These are phyloP conservation scores for Drosophila antonietae DNA, from an alignment of 2,888 invertebrate species.

Conservation along the genomic window DNA sequence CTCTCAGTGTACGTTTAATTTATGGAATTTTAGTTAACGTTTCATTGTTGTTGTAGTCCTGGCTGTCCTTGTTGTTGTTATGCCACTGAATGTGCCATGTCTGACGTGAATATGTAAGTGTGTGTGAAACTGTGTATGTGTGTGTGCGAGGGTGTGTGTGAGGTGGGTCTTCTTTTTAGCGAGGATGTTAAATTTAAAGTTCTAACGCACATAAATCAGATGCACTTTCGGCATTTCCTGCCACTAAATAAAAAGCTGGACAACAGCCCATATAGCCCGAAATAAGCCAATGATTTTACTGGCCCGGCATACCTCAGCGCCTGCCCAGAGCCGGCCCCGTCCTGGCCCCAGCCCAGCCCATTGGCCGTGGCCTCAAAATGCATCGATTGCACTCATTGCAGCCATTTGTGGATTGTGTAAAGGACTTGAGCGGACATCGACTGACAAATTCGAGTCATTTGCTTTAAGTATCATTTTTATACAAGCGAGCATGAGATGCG, in stretches of 20 bases:
- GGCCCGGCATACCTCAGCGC: constrained; percentile 23
- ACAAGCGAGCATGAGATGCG: constrained; percentile 45
- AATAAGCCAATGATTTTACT: constrained; percentile 61
- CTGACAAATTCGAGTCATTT: constrained; percentile 71
- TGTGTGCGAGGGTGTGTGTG: background rate
- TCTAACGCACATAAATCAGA: constrained; percentile 79
- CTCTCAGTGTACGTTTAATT: constrained; percentile 75
- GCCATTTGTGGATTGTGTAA: constrained; percentile 52
- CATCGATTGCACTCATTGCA: constrained; percentile 66
- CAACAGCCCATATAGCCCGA: constrained; percentile 37
- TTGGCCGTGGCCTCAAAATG: constrained; percentile 37
- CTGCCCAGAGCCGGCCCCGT: background rate
- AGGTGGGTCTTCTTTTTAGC: constrained; percentile 7
- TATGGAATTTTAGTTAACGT: constrained; percentile 81
- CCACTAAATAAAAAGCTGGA: constrained; percentile 29
- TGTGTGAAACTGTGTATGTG: constrained; percentile 17
- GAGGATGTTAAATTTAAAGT: constrained; percentile 62
- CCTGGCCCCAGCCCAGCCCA: background rate
- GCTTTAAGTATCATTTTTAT: constrained; percentile 62
- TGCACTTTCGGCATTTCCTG: constrained; percentile 78
- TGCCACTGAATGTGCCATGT: constrained; percentile 56
- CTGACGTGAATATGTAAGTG: constrained; percentile 32
- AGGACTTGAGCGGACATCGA: background rate
- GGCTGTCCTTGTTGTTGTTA: constrained; percentile 32
- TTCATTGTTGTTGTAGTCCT: constrained; percentile 36